A percentile compares a stretch with the other conserved stretches of the same genome.
Conservation (phyloP, 2,888 invertebrate species). For the Lypha dubia region DNA sequence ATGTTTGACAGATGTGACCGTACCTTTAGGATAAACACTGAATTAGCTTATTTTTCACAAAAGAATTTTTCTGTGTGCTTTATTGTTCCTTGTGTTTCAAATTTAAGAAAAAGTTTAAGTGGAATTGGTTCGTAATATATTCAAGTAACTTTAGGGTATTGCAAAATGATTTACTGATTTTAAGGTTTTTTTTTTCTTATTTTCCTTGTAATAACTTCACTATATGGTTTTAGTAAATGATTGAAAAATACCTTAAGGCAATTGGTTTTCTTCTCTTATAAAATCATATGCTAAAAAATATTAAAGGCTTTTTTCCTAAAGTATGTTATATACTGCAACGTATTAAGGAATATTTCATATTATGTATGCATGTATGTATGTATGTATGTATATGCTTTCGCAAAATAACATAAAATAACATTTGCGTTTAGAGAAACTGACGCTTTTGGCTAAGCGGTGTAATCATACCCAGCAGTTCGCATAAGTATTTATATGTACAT, state of each 20-base stretch:
- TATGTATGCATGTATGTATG: no score
- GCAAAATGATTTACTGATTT: background rate
- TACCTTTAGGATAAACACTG: no score
- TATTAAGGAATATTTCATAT: constrained; percentile 10
- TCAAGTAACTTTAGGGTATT: background rate
- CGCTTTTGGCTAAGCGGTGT: background rate
- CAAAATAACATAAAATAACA: constrained; percentile 17
- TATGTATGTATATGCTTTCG: constrained; percentile 47
- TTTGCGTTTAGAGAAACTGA: constrained; percentile 44
- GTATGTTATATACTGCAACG: constrained; percentile 3
- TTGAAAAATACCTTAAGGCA: constrained; percentile 37
- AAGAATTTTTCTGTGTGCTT: background rate
- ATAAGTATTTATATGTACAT: background rate
- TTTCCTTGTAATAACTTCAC: constrained; percentile 4
- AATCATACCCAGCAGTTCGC: background rate
- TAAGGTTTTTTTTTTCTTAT: background rate
- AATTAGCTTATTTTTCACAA: no score
- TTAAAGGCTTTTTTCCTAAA: constrained; percentile 9
- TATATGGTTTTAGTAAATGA: constrained; percentile 10
- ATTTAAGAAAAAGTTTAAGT: background rate
- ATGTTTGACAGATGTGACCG: no score
- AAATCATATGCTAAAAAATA: constrained; percentile 16
- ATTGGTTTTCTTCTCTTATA: constrained; percentile 2
- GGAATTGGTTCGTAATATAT: background rate
- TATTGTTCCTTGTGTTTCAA: background rate